A percentile compares a stretch with the other conserved stretches of the same genome.
phyloP scores from a whole-genome alignment of 1,140 invertebrate species.

The Phthorimaea operculella region DNA sequence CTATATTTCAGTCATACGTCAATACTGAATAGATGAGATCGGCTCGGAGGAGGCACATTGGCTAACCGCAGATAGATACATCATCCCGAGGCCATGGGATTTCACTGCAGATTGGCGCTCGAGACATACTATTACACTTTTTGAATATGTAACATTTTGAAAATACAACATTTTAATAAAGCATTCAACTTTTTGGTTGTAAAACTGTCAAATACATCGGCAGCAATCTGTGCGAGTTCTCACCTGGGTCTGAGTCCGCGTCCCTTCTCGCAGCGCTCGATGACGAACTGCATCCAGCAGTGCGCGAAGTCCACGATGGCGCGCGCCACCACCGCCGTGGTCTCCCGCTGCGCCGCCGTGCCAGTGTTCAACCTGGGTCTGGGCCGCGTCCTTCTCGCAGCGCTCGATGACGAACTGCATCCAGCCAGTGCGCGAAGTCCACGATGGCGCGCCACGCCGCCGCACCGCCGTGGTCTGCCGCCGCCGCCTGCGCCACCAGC shows the following conservation, averaged over 20 bases:
- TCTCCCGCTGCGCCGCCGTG: slow-evolving; percentile 30
- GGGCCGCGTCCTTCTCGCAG: slow-evolving; percentile 84
- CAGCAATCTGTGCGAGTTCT: no score
- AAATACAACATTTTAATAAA: no score
- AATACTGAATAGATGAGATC: no score
- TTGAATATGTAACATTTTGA: no score
- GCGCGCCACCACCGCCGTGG: slow-evolving; percentile 38
- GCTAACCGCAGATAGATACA: no score
- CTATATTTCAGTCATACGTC: no score
- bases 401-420: slow-evolving; percentile 85
- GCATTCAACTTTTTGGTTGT: no score
- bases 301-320: slow-evolving; percentile 79
- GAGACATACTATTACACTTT: no score
- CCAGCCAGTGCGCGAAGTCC: slow-evolving; percentile 85
- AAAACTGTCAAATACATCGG: no score
- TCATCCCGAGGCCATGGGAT: no score
- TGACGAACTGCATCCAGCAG: slow-evolving; percentile 90
- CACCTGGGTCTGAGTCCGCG: slow-evolving; percentile 79
- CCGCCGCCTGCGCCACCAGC: neutral
- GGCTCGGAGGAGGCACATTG: no score
- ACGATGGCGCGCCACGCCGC: slow-evolving; percentile 68
- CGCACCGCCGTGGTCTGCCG: slow-evolving; percentile 20
- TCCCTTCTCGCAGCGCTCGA: slow-evolving; percentile 84
- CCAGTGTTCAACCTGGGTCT: slow-evolving; percentile 70
- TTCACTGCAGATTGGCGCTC: no score